Evolutionary conservation across 2,797 vertebrate species (phyloP), one percentile per base, ranked within the genome.

Genomic region (Pogoniulus pusillus): DNA sequence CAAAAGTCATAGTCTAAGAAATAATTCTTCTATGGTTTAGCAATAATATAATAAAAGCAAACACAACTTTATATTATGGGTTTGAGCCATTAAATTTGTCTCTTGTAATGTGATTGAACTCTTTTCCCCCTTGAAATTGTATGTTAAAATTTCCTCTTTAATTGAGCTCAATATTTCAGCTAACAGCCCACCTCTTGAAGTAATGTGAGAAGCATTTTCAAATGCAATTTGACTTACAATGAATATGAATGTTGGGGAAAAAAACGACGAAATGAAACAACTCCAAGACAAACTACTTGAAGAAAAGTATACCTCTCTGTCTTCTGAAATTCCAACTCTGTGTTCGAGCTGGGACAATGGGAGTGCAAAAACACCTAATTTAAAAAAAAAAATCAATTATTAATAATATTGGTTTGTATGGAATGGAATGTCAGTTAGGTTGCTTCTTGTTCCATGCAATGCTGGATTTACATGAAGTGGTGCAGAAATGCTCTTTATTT

Each of bases 121-220:
- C 77, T 71, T 82, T 68, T 59, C 6, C 53, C 66, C 23, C 41
- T 71, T 79, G 64, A 85, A 68, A 73, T 4, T 55, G 6, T 39
- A 30, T 84, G 37, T 84, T 76, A 37, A 93, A 83, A 81, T 37
- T 20, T 82, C 3, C 11, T 72, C 53, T 94, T 94, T 87, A 91
- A 89, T 81, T 79, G 58, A 82, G 35, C 57, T 83, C 88, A 62
- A 32, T 6, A 87, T 86, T 82, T 85, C 45, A 77, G 54, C 47
- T 85, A 73, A 81, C 72, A 93, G 16, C 18, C 11, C 16, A 57
- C 39, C 35, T 82, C 53, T 79, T 83, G 71, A 82, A 60, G 49
- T 70, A 85, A 85, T 22, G 4, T 49, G 51, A 82, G 49, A 84
- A 79, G 5, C 8, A 37, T 82, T 84, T 92, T 82, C 59, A 92